Base-by-base conservation (phyloP, 2,888 invertebrate genomes). In the Agrypnus murinus region DNA sequence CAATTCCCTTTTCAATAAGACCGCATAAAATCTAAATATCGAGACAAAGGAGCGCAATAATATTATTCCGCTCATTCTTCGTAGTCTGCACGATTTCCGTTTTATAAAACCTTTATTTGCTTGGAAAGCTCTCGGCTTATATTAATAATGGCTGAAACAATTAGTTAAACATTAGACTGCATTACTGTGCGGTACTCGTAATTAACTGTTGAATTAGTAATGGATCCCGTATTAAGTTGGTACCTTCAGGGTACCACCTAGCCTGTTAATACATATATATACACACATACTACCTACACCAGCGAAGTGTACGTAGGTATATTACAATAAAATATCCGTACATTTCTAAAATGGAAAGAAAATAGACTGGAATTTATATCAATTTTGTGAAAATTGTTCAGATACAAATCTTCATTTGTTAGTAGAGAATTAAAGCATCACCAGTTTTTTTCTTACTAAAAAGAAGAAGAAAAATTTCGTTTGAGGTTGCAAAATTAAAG, bases 131-230 rank as follows among this genome's bases (percentile, higher is more conserved):
- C 76, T 75, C 75, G 74, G 78, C 79, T 78, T 78, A 78, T 81
- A 84, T 84, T 83, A 85, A 84, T 84, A 84, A 85, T 84, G 81
- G 81, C 80, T 78, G 76, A 80, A 84, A 83, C 85, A 84, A 85
- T 85, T 85, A 84, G 84, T 84, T 84, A 84, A 84, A 85, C 84
- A 84, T 84, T 84, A 82, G 83, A 78, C 80, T 83, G 84, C 81
- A 84, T 85, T 84, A 84, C 82, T 68, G 77, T 76, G 77, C 80
- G 75, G 78, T 75, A 76, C 75, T 79, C 79, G 80, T 83, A 83
- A 84, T 84, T 84, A 83, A 81, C 79, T 78, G 74, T 67, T 84
- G 83, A 84, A 84, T 84, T 80, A 83, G 74, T 83, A 77, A 84
- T 78, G 75, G 65, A 73, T 66, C 46, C 53, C 69, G 65, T 70